Evolutionary conservation across 2,888 invertebrate genomes (phyloP).

Genomic region (Sinodicranocentrus sp.): DNA sequence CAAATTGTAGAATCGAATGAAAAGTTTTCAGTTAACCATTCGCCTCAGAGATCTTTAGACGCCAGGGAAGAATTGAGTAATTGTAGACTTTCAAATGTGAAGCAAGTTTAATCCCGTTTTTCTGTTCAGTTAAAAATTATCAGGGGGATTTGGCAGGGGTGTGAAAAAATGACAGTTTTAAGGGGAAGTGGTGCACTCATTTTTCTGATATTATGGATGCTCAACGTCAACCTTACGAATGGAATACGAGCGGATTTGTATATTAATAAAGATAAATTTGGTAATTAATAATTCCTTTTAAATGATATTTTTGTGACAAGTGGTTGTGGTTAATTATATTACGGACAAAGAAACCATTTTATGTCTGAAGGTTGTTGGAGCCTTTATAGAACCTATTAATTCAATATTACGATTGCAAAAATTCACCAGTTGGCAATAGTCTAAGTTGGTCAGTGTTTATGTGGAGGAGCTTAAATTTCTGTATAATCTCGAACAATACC

Average conservation of each 20-base stretch:
- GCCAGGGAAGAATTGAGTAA: not conserved
- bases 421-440: too few relatives aligned
- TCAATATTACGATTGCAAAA: too few relatives aligned
- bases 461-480: too few relatives aligned
- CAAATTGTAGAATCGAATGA: too few relatives aligned
- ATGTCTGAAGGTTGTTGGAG: too few relatives aligned
- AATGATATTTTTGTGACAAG: too few relatives aligned
- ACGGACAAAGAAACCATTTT: too few relatives aligned
- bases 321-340: too few relatives aligned
- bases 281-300: too few relatives aligned
- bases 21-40: slow-evolving; percentile 36
- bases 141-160: not conserved
- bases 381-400: too few relatives aligned
- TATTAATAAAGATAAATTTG: slow-evolving; percentile 72
- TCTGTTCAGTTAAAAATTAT: not conserved
- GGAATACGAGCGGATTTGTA: slow-evolving; percentile 67
- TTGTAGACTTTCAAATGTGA: not conserved
- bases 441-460: too few relatives aligned
- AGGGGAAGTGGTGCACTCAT: slow-evolving; percentile 29
- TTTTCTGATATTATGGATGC: slow-evolving; percentile 46
- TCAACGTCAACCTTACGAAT: slow-evolving; percentile 28
- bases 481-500: too few relatives aligned
- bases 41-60: slow-evolving; percentile 44
- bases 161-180: slow-evolving; percentile 12
- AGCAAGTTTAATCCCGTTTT: not conserved